Evolutionary conservation across 2,888 invertebrate species (phyloP).

Genomic region (Microplitis deprimator): DNA sequence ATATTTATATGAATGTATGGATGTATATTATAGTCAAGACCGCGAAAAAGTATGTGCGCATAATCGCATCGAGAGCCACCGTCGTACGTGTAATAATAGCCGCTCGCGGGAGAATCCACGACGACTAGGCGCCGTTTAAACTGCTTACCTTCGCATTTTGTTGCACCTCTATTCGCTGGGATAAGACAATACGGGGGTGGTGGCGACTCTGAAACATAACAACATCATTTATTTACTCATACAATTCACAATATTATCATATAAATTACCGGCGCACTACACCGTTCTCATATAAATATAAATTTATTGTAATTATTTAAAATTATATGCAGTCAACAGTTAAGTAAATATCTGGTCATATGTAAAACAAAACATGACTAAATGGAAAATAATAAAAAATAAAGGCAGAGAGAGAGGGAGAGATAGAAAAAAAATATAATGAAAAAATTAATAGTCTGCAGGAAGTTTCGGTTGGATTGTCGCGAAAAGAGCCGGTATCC

Average conservation of each 20-base stretch:
- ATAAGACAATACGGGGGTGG: conserved; percentile 88
- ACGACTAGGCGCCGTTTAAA: conserved; percentile 34
- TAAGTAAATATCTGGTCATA: neutral
- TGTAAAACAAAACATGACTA: conserved; percentile 4
- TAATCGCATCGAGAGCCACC: conserved; percentile 32
- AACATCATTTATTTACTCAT: conserved; percentile 40
- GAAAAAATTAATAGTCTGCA: conserved; percentile 22
- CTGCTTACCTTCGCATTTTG: conserved; percentile 80
- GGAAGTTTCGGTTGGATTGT: conserved; percentile 39
- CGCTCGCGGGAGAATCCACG: conserved; percentile 42
- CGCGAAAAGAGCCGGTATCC: conserved; percentile 42
- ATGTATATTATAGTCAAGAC: conserved; percentile 1
- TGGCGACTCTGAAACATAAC: conserved; percentile 81
- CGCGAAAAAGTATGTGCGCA: conserved; percentile 29
- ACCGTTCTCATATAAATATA: neutral
- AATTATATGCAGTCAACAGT: conserved; percentile 1
- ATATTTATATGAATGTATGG: neutral
- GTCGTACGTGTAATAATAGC: conserved; percentile 43
- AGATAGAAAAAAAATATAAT: conserved; percentile 4
- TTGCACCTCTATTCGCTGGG: conserved; percentile 76
- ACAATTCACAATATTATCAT: conserved; percentile 1
- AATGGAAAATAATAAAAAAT: conserved; percentile 1
- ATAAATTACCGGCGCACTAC: neutral
- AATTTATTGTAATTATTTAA: conserved; percentile 1
- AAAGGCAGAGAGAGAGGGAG: neutral